These are phyloP conservation scores for Ceriagrion tenellum DNA, from an alignment of 2,888 invertebrate genomes.

Conservation along the genomic window DNA sequence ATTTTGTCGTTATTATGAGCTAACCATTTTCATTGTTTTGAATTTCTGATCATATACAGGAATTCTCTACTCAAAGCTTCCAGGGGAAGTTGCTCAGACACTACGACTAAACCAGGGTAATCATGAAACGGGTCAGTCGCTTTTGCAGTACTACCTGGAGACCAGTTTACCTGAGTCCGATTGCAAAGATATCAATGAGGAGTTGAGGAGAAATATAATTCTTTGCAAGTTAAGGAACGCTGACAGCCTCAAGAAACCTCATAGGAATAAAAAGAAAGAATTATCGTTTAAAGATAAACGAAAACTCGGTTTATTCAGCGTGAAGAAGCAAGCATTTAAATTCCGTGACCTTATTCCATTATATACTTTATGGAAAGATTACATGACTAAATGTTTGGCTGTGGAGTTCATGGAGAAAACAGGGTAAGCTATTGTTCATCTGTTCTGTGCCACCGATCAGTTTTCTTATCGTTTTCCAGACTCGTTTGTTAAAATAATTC, in stretches of 20 bases:
- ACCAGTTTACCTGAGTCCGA: slow-evolving; percentile 75
- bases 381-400: slow-evolving; percentile 83
- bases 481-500: too few species aligned
- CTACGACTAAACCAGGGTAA: neutral
- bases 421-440: neutral
- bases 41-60: neutral
- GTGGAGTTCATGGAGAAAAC: slow-evolving; percentile 73
- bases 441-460: too few species aligned
- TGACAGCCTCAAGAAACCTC: slow-evolving; percentile 77
- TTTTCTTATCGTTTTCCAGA: too few species aligned
- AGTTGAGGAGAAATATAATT: slow-evolving; percentile 77
- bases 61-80: slow-evolving; percentile 26
- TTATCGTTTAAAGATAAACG: slow-evolving; percentile 83
- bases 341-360: slow-evolving; percentile 84
- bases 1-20: neutral
- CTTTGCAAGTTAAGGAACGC: slow-evolving; percentile 77
- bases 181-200: slow-evolving; percentile 73
- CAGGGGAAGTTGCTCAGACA: slow-evolving; percentile 15
- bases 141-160: slow-evolving; percentile 73
- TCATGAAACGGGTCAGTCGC: neutral
- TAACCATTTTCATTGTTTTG: neutral
- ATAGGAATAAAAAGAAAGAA: slow-evolving; percentile 78
- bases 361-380: slow-evolving; percentile 86
- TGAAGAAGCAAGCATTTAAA: slow-evolving; percentile 82
- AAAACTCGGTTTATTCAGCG: slow-evolving; percentile 82